phyloP scores from a whole-genome alignment of 64 coral and sea anemone genomes.

The Pocillopora damicornis region DNA sequence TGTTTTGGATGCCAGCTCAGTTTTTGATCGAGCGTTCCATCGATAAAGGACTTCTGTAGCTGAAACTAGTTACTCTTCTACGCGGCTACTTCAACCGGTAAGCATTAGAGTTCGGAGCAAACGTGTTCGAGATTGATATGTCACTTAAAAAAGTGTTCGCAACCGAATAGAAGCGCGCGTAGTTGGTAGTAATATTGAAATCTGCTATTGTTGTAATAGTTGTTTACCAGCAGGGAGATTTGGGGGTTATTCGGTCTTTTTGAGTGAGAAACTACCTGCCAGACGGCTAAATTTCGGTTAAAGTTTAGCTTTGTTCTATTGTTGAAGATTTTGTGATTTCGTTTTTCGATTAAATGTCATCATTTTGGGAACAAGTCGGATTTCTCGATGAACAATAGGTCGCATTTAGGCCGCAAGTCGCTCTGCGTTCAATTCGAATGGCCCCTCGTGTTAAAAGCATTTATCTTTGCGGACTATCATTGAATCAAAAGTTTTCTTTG shows the following conservation, averaged over 20 bases:
- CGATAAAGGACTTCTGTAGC: conserved; percentile 9
- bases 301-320: conserved; percentile 6
- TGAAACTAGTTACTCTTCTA: neutral
- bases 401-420: neutral
- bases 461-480: neutral
- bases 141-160: neutral
- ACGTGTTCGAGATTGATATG: neutral
- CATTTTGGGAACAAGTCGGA: conserved; percentile 8
- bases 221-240: conserved; percentile 17
- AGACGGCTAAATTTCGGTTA: neutral
- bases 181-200: conserved; percentile 27
- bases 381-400: conserved; percentile 26
- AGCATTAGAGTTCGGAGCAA: neutral
- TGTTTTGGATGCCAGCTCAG: conserved; percentile 8
- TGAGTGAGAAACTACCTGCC: conserved; percentile 1
- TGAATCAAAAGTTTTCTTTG: neutral
- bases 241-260: conserved; percentile 14
- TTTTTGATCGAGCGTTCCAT: neutral
- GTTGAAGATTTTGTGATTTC: neutral
- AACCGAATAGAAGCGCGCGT: neutral
- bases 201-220: conserved; percentile 29
- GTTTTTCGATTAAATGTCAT: conserved; percentile 11
- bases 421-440: neutral
- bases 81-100: neutral
- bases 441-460: conserved; percentile 18